phyloP scores from a whole-genome alignment of 2,888 invertebrate species.

The Drosophila kambysellisi region DNA sequence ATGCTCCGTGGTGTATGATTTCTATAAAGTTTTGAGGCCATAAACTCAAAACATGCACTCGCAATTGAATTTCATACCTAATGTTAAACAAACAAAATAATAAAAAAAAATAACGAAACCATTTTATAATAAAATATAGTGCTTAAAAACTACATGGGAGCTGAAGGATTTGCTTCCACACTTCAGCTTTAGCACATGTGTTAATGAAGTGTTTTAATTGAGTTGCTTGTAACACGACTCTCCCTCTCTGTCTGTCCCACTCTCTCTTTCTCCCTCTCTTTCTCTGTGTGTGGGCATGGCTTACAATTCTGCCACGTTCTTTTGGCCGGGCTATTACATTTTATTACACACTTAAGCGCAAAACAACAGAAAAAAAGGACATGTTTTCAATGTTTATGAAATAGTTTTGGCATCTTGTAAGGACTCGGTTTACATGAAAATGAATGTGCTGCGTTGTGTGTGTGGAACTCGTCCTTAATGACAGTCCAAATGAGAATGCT shows the following conservation, averaged over 20 bases:
- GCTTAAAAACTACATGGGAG: conserved; percentile 8
- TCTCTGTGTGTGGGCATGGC: conserved; percentile 6
- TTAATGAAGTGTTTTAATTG: conserved; percentile 62
- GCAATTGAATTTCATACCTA: conserved; percentile 19
- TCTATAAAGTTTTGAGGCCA: conserved; percentile 16
- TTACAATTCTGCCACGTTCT: conserved; percentile 16
- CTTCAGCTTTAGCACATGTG: conserved; percentile 12
- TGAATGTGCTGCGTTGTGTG: conserved; percentile 10
- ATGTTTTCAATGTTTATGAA: conserved; percentile 18
- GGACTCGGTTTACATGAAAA: conserved; percentile 25
- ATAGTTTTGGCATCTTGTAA: conserved; percentile 33
- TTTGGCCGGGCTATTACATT: conserved; percentile 30
- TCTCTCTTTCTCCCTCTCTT: neutral
- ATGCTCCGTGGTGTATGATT: conserved; percentile 28
- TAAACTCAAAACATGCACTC: conserved; percentile 32
- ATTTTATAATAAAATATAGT: neutral
- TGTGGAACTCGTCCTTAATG: conserved; percentile 4
- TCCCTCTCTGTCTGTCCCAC: neutral
- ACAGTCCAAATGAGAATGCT: conserved; percentile 46
- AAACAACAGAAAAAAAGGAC: conserved; percentile 21
- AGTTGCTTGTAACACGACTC: conserved; percentile 22
- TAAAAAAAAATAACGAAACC: neutral
- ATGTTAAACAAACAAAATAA: conserved; percentile 1
- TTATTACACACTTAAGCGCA: conserved; percentile 27
- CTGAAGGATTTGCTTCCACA: conserved; percentile 9